These are phyloP conservation scores for Macropus fuliginosus DNA, from an alignment of 2,797 vertebrate species.

Conservation along the genomic window DNA sequence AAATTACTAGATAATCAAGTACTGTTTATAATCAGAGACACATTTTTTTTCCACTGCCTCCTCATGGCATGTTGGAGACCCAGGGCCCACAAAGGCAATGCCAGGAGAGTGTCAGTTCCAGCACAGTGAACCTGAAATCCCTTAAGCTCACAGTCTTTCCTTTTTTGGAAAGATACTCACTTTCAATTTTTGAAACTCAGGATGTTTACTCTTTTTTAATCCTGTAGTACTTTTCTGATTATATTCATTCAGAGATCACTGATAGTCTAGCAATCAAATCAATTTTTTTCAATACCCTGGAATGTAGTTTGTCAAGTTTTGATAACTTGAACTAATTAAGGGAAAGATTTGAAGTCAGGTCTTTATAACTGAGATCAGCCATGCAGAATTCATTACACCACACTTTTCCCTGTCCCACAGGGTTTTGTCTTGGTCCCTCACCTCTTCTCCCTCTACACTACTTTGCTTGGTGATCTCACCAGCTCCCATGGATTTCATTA, in stretches of 20 bases:
- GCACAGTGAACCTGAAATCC: not conserved
- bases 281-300: not conserved
- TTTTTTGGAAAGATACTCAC: not conserved
- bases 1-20: not conserved
- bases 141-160: not conserved
- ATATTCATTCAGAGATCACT: not conserved
- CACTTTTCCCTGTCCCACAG: not conserved
- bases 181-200: not conserved
- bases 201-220: not conserved
- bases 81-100: not conserved
- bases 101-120: not conserved
- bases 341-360: too few species aligned
- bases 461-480: not conserved
- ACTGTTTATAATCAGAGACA: not conserved
- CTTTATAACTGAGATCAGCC: not conserved
- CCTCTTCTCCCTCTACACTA: not conserved
- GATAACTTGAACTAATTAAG: not conserved
- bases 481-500: not conserved
- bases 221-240: not conserved
- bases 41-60: not conserved
- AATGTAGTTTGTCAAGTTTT: not conserved
- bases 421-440: not conserved
- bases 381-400: not conserved
- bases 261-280: not conserved
- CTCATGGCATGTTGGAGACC: not conserved